Conservation (phyloP, 2,113 vertebrate genomes). For the Silurus glanis region DNA sequence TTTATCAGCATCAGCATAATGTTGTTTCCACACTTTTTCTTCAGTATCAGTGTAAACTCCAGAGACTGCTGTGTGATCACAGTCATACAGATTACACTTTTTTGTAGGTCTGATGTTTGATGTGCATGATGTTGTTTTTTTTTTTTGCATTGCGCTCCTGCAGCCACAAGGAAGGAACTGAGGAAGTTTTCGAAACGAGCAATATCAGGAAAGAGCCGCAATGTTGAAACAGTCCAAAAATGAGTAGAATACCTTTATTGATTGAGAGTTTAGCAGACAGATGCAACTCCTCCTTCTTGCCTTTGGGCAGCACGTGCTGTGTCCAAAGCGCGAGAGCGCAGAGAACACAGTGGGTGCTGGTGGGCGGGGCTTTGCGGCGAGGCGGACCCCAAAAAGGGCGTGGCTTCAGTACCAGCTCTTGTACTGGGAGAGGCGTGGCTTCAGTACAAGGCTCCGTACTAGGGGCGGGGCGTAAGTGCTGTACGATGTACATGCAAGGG, state of each 20-base stretch:
- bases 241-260: not conserved
- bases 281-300: too few species aligned
- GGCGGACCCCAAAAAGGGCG: not conserved
- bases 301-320: not conserved
- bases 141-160: too few species aligned
- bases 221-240: not conserved
- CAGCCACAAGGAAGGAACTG: too few species aligned
- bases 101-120: too few species aligned
- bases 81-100: too few species aligned
- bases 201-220: not conserved
- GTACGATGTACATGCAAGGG: constrained; percentile 68
- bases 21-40: too few species aligned
- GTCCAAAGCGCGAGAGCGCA: not conserved
- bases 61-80: too few species aligned
- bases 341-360: not conserved
- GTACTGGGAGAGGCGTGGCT: not conserved
- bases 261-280: not conserved
- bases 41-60: too few species aligned
- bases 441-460: not conserved
- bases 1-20: too few species aligned
- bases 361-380: too few species aligned
- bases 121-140: too few species aligned
- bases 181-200: too few species aligned
- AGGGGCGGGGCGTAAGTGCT: constrained; percentile 69
- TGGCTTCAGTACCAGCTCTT: not conserved